These are phyloP conservation scores for Peribatodes rhomboidaria DNA, from an alignment of 2,888 invertebrate species.

Conservation along the genomic window DNA sequence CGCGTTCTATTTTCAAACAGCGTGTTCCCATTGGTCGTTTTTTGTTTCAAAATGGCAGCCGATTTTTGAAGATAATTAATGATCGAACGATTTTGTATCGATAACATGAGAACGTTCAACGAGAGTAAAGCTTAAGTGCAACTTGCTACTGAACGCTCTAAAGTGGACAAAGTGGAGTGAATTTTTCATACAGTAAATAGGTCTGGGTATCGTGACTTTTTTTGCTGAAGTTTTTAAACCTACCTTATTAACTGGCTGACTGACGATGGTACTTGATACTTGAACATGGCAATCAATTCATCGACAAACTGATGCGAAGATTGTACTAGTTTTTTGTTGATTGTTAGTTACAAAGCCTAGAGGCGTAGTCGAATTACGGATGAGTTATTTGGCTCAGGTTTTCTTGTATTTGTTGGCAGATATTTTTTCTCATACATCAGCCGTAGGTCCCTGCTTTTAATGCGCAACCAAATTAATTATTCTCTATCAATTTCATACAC, in stretches of 20 bases:
- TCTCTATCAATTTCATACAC: conserved; percentile 33
- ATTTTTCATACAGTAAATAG: conserved; percentile 77
- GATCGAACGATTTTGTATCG: conserved; percentile 68
- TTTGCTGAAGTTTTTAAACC: conserved; percentile 29
- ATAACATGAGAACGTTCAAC: conserved; percentile 66
- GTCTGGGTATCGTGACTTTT: conserved; percentile 41
- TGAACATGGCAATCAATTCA: conserved; percentile 21
- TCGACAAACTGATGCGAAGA: conserved; percentile 2
- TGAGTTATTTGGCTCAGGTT: conserved; percentile 16
- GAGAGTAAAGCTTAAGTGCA: conserved; percentile 66
- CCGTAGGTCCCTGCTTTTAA: conserved; percentile 17
- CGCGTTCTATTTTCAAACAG: conserved; percentile 76
- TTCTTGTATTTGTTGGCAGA: conserved; percentile 13
- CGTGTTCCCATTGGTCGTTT: conserved; percentile 71
- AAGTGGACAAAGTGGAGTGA: conserved; percentile 65
- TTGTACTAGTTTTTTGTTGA: conserved; percentile 18
- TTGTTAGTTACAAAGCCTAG: conserved; percentile 27
- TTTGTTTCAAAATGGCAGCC: conserved; percentile 80
- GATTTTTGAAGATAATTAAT: conserved; percentile 81
- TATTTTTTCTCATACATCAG: conserved; percentile 23
- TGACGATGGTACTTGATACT: conserved; percentile 21
- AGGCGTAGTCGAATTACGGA: conserved; percentile 17
- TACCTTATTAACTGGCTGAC: conserved; percentile 25
- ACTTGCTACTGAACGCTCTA: conserved; percentile 69
- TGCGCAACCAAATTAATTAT: conserved; percentile 34